Evolutionary conservation across 2,113 vertebrate genomes (phyloP).

Genomic region (Xyliphius kryptos): DNA sequence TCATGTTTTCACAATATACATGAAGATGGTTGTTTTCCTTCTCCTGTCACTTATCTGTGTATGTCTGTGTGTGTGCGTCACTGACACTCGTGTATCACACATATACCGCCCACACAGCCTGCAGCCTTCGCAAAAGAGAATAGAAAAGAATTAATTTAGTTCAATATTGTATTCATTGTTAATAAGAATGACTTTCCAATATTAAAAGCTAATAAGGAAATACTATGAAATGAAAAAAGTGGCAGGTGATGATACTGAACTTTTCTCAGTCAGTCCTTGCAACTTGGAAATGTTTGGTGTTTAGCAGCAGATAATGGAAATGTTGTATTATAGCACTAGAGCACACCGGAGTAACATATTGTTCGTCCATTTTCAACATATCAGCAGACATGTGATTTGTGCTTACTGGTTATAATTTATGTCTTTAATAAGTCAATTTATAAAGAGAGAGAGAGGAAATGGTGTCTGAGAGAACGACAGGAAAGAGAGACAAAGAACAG

Average conservation of each 20-base stretch:
- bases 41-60: too few species aligned
- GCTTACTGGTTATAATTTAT: slow-evolving; percentile 9
- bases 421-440: slow-evolving; percentile 8
- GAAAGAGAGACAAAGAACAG: slow-evolving; percentile 24
- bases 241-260: slow-evolving; percentile 56
- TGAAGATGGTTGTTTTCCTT: too few species aligned
- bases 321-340: slow-evolving; percentile 1
- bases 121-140: slow-evolving; percentile 51
- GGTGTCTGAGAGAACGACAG: slow-evolving; percentile 5
- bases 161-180: slow-evolving; percentile 67
- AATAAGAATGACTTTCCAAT: slow-evolving; percentile 53
- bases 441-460: background rate
- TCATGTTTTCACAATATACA: too few species aligned
- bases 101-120: slow-evolving; percentile 47
- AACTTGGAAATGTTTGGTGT: background rate
- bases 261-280: slow-evolving; percentile 39
- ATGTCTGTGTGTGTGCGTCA: slow-evolving; percentile 5
- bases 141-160: slow-evolving; percentile 60
- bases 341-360: background rate
- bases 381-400: slow-evolving; percentile 7
- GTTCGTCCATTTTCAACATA: background rate
- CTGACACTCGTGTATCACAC: slow-evolving; percentile 7
- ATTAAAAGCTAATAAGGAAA: slow-evolving; percentile 54
- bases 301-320: background rate
- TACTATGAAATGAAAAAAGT: slow-evolving; percentile 25